Percentiles rank a stretch among this genome's conserved stretches.
Conservation (phyloP, 2,113 vertebrate species). For the Notiomystis cincta region DNA sequence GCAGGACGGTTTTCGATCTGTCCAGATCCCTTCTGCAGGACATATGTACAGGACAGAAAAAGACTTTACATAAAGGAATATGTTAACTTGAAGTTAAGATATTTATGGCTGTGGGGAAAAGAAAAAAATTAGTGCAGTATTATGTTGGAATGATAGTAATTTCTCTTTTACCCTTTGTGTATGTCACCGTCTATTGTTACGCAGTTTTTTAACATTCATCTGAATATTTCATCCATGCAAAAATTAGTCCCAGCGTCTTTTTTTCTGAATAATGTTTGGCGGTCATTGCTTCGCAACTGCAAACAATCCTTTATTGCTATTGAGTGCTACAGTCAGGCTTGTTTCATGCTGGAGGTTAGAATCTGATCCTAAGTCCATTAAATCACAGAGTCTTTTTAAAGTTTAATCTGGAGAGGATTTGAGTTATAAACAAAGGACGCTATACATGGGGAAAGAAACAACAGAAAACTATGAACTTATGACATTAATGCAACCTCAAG, state of each 20-base stretch:
- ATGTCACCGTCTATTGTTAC: slow-evolving; percentile 16
- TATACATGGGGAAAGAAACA: slow-evolving; percentile 67
- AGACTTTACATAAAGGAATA: neutral
- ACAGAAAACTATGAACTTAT: slow-evolving; percentile 63
- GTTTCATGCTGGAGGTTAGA: slow-evolving; percentile 57
- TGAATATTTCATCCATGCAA: slow-evolving; percentile 10
- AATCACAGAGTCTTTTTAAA: slow-evolving; percentile 71
- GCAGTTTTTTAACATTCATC: neutral
- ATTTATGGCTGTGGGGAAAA: neutral
- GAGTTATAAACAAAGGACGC: slow-evolving; percentile 72
- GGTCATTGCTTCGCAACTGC: slow-evolving; percentile 54
- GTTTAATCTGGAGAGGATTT: slow-evolving; percentile 75
- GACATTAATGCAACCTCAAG: slow-evolving; percentile 57
- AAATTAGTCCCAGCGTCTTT: slow-evolving; percentile 14
- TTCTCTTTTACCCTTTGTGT: neutral
- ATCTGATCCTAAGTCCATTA: slow-evolving; percentile 66
- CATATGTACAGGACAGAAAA: neutral
- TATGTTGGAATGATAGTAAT: neutral
- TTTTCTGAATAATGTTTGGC: slow-evolving; percentile 3
- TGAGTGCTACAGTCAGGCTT: slow-evolving; percentile 37
- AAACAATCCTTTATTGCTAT: slow-evolving; percentile 43
- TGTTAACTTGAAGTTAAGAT: neutral
- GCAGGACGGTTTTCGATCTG: neutral
- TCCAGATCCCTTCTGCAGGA: slow-evolving; percentile 8
- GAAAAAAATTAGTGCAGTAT: neutral